These are phyloP conservation scores for Lepidonotus clava DNA, from an alignment of 2,888 invertebrate species.

Conservation along the genomic window DNA sequence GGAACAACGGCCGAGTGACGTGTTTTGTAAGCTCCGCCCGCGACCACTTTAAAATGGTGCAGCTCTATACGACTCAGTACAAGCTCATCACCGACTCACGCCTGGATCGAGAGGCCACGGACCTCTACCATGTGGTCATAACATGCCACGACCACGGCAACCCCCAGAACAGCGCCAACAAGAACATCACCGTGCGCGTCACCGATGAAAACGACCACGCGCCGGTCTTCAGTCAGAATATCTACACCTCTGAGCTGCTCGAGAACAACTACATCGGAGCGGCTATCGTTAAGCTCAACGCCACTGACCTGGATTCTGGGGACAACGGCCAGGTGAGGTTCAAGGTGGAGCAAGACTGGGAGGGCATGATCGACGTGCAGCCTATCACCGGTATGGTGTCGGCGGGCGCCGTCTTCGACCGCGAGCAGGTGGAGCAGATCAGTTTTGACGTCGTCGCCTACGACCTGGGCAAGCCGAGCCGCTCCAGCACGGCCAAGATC, in stretches of 20 bases:
- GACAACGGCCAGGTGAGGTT: slow-evolving; percentile 83
- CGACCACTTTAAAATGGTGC: slow-evolving; percentile 68
- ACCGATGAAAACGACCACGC: slow-evolving; percentile 96
- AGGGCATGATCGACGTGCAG: slow-evolving; percentile 8
- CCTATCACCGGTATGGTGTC: slow-evolving; percentile 33
- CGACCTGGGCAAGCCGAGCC: slow-evolving; percentile 90
- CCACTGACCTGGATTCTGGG: slow-evolving; percentile 92
- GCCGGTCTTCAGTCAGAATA: slow-evolving; percentile 86
- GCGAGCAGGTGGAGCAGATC: slow-evolving; percentile 27
- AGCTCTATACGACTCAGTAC: slow-evolving; percentile 72
- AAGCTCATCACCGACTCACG: slow-evolving; percentile 81
- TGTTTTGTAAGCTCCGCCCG: slow-evolving; percentile 65
- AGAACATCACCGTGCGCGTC: slow-evolving; percentile 80
- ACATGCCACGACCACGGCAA: slow-evolving; percentile 86
- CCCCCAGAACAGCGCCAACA: slow-evolving; percentile 86
- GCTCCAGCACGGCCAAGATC: slow-evolving; percentile 93
- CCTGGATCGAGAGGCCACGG: slow-evolving; percentile 71
- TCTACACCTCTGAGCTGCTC: slow-evolving; percentile 65
- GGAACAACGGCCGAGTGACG: slow-evolving; percentile 89
- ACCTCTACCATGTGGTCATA: slow-evolving; percentile 81
- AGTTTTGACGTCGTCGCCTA: slow-evolving; percentile 87
- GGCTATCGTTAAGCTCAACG: slow-evolving; percentile 89
- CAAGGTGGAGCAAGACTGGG: slow-evolving; percentile 33
- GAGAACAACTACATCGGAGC: slow-evolving; percentile 69
- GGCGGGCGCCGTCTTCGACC: slow-evolving; percentile 44